Percentiles rank a stretch among this genome's conserved stretches.
These are phyloP conservation scores for Oscheius sp. DNA, from an alignment of 1,140 invertebrate species.

Conservation along the genomic window DNA sequence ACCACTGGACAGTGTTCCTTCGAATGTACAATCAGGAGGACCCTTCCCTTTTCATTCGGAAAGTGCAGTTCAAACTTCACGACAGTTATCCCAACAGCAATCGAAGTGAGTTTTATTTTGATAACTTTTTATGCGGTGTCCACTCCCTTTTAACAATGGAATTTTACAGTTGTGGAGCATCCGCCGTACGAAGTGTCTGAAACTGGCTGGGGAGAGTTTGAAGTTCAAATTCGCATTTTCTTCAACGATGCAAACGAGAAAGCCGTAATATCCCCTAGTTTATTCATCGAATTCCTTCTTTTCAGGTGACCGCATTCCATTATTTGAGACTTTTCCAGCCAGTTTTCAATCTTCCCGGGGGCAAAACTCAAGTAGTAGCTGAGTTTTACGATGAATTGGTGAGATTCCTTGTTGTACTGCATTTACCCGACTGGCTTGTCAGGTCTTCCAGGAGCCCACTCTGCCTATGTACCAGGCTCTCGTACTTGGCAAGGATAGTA, in stretches of 20 bases:
- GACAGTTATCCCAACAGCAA: slow-evolving; percentile 94
- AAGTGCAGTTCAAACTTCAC: slow-evolving; percentile 86
- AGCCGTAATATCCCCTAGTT: slow-evolving; percentile 68
- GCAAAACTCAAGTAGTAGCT: slow-evolving; percentile 79
- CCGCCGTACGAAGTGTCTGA: slow-evolving; percentile 96
- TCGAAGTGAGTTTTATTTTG: slow-evolving; percentile 64
- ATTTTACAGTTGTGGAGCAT: slow-evolving; percentile 74
- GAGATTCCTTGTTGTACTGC: slow-evolving; percentile 37
- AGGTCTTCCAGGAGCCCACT: slow-evolving; percentile 87
- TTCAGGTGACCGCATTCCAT: slow-evolving; percentile 88
- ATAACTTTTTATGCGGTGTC: background rate
- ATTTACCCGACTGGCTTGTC: background rate
- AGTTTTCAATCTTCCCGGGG: slow-evolving; percentile 63
- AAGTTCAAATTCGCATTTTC: slow-evolving; percentile 95
- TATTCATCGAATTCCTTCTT: slow-evolving; percentile 44
- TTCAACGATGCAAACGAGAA: slow-evolving; percentile 94
- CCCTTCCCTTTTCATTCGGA: slow-evolving; percentile 55
- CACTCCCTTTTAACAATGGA: too few species aligned
- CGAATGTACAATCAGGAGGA: slow-evolving; percentile 79
- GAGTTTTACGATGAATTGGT: slow-evolving; percentile 95
- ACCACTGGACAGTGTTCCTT: slow-evolving; percentile 96
- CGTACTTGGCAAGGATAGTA: slow-evolving; percentile 60
- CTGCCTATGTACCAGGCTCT: slow-evolving; percentile 85
- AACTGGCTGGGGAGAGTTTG: slow-evolving; percentile 99
- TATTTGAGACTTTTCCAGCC: slow-evolving; percentile 85